Evolutionary conservation across 2,888 invertebrate species (phyloP).

Genomic region (Melinaea marsaeus): DNA sequence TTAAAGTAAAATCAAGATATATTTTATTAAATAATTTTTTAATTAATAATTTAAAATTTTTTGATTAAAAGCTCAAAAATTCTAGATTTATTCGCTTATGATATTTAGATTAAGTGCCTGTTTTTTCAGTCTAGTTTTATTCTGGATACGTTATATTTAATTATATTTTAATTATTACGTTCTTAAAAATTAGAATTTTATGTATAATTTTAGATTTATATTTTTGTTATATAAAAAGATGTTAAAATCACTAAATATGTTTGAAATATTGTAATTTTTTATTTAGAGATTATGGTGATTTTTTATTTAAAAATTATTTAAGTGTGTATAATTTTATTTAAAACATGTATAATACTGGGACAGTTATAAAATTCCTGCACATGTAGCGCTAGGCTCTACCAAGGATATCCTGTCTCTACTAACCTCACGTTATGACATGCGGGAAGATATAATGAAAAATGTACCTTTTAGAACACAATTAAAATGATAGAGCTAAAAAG

Average conservation of each 20-base stretch:
- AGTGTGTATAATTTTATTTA: too few relatives aligned
- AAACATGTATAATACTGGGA: too few relatives aligned
- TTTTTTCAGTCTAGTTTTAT: neutral
- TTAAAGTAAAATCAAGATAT: too few relatives aligned
- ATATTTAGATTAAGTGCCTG: neutral
- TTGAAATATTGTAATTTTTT: too few relatives aligned
- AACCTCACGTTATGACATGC: neutral
- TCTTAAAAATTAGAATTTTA: too few relatives aligned
- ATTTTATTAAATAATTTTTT: too few relatives aligned
- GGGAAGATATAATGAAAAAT: neutral
- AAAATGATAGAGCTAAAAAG: neutral
- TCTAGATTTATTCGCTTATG: neutral
- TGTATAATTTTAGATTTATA: too few relatives aligned
- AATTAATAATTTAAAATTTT: too few relatives aligned
- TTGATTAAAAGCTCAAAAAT: neutral
- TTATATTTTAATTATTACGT: neutral
- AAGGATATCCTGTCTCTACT: constrained; percentile 1
- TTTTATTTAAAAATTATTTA: too few relatives aligned
- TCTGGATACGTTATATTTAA: neutral
- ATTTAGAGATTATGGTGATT: too few relatives aligned
- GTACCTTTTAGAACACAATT: neutral
- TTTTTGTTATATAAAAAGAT: too few relatives aligned
- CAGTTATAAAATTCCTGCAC: neutral
- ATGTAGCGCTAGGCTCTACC: constrained; percentile 6
- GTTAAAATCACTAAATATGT: too few relatives aligned